Evolutionary conservation across 92 coral and sea anemone species (phyloP).

Genomic region (Micromussa lordhowensis): DNA sequence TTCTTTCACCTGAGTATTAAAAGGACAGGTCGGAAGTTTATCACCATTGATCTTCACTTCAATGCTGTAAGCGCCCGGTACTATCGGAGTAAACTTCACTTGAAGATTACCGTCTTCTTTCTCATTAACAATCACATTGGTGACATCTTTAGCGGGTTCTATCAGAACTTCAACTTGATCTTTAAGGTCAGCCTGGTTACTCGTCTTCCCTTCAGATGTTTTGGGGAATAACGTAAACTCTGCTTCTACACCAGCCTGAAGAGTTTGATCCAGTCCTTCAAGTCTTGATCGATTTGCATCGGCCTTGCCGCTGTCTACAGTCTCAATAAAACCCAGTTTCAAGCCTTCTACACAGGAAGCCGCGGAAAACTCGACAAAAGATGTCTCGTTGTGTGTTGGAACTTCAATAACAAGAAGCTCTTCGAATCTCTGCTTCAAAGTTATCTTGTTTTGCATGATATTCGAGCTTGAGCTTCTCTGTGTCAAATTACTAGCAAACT

Average conservation of each 20-base stretch:
- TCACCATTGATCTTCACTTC: constrained; percentile 9
- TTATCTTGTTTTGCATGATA: neutral
- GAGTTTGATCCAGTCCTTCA: neutral
- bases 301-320: no score
- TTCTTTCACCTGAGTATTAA: no score
- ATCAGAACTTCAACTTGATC: constrained; percentile 3
- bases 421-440: no score
- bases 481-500: neutral
- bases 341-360: no score
- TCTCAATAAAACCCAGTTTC: no score
- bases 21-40: constrained; percentile 10
- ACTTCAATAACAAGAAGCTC: no score
- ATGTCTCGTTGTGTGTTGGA: no score
- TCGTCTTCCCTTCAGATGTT: constrained; percentile 4
- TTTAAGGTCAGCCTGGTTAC: constrained; percentile 4
- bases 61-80: neutral
- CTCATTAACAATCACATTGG: neutral
- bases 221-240: neutral
- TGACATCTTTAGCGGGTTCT: neutral
- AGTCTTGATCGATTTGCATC: neutral
- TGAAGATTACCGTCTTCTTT: neutral
- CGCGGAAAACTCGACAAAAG: no score
- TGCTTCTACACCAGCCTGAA: constrained; percentile 2
- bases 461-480: neutral
- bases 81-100: neutral